Evolutionary conservation across 2,113 vertebrate species (phyloP), one percentile per base, ranked within the genome.

Genomic region (Varanus salvator): DNA sequence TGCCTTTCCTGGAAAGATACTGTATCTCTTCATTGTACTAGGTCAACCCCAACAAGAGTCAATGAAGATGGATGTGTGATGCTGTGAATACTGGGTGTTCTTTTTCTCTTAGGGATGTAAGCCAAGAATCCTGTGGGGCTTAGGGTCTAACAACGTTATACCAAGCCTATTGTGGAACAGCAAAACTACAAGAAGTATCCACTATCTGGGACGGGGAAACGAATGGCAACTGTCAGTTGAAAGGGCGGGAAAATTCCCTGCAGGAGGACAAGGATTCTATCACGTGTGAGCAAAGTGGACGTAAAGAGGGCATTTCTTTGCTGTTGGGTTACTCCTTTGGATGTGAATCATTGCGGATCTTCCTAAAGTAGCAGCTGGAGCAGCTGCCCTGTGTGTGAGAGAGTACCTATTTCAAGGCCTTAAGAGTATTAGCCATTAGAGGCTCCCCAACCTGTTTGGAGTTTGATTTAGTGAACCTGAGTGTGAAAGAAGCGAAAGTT

Each of bases 1-100:
- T 0, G 4, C 5, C 0, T 38, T 91, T 90, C 93, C 92, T 91
- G 86, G 86, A 90, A 85, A 88, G 93, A 85, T 77, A 93, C 91
- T 92, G 91, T 77, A 84, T 71, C 38, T 92, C 90, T 92, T 88
- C 89, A 52, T 83, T 81, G 68, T 38, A 34, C 75, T 9, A 50
- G 80, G 87, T 64, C 60, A 78, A 38, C 75, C 23, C 48, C 81
- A 80, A 74, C 6, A n/a, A 91, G 88, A 95, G 78, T 0, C 0
- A 7, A 0, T 5, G 0, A 74, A 69, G 77, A 88, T 60, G 71
- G 4, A 90, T 64, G n/a, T 44, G 1, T 27, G 4, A 89, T 31
- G 44, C 0, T 1, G 85, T 0, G 3, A 44, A 90, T 1, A 0
- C 81, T 15, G 44, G 19, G 27, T 44, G 29, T 77, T 11, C 69